phyloP scores from a whole-genome alignment of 2,888 invertebrate species.

The Drosophila recens region DNA sequence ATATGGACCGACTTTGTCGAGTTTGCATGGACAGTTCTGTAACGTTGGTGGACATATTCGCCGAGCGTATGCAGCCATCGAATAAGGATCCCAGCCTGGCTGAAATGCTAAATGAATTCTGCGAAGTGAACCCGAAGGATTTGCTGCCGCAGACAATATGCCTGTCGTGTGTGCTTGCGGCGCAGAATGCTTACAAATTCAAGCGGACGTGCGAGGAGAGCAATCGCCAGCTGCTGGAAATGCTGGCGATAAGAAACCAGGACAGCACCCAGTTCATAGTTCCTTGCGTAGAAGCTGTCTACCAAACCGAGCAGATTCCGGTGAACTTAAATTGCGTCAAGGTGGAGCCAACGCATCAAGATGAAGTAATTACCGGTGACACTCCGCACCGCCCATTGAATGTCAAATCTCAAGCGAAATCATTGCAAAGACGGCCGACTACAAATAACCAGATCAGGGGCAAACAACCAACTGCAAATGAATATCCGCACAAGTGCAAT shows the following conservation, averaged over 20 bases:
- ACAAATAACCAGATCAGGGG: conserved; percentile 86
- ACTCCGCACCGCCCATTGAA: neutral
- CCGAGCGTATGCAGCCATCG: conserved; percentile 37
- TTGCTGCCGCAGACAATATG: conserved; percentile 80
- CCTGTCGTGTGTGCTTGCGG: conserved; percentile 68
- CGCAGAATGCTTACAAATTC: conserved; percentile 77
- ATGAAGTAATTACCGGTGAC: neutral
- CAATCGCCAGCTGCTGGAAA: conserved; percentile 52
- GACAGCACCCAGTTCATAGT: conserved; percentile 49
- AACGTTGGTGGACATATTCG: conserved; percentile 66
- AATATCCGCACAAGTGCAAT: conserved; percentile 87
- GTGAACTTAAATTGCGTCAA: conserved; percentile 31
- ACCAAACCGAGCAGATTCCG: conserved; percentile 8
- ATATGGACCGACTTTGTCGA: conserved; percentile 69
- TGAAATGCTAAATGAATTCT: conserved; percentile 72
- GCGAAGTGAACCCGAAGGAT: conserved; percentile 50
- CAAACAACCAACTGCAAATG: conserved; percentile 86
- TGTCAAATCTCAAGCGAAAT: neutral
- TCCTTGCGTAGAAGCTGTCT: conserved; percentile 37
- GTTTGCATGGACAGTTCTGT: conserved; percentile 69
- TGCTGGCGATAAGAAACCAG: conserved; percentile 80
- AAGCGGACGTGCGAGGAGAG: conserved; percentile 78
- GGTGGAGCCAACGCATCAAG: conserved; percentile 9
- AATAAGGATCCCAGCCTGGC: conserved; percentile 56
- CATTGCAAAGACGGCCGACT: conserved; percentile 63